These are phyloP conservation scores for Arenaria interpres DNA, from an alignment of 2,113 vertebrate genomes.

Conservation along the genomic window DNA sequence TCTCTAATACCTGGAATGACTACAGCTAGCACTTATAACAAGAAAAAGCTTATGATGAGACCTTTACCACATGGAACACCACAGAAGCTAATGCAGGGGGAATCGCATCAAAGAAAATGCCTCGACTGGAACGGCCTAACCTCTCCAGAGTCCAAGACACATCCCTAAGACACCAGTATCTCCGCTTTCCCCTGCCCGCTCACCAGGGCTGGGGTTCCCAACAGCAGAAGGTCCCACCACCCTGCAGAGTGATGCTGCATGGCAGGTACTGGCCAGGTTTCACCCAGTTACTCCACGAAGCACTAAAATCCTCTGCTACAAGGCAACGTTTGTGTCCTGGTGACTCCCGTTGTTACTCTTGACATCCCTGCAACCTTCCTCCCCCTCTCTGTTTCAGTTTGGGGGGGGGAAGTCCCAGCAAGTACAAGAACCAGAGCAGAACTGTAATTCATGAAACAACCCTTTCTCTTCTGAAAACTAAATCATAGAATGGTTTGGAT, in stretches of 20 bases:
- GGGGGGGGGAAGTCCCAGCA: neutral
- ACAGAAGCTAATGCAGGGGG: neutral
- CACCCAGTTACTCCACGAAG: neutral
- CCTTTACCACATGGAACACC: neutral
- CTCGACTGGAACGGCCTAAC: neutral
- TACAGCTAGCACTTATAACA: neutral
- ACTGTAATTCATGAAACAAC: neutral
- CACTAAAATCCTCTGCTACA: neutral
- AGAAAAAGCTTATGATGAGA: neutral
- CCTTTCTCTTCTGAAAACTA: neutral
- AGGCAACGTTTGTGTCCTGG: rapidly evolving
- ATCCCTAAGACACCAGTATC: neutral
- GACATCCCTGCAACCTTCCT: neutral
- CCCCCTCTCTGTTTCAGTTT: neutral
- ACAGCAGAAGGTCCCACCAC: neutral
- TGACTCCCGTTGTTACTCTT: neutral
- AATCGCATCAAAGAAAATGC: neutral
- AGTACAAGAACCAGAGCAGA: neutral
- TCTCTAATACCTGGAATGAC: neutral
- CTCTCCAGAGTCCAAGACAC: neutral
- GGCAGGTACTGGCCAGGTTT: neutral
- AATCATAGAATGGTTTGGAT: neutral
- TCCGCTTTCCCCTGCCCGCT: neutral
- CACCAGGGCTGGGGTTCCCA: neutral
- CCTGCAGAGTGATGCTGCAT: neutral